Evolutionary conservation across 2,113 vertebrate species (phyloP), one percentile per base, ranked within the genome.

Genomic region (Dinomys branickii): DNA sequence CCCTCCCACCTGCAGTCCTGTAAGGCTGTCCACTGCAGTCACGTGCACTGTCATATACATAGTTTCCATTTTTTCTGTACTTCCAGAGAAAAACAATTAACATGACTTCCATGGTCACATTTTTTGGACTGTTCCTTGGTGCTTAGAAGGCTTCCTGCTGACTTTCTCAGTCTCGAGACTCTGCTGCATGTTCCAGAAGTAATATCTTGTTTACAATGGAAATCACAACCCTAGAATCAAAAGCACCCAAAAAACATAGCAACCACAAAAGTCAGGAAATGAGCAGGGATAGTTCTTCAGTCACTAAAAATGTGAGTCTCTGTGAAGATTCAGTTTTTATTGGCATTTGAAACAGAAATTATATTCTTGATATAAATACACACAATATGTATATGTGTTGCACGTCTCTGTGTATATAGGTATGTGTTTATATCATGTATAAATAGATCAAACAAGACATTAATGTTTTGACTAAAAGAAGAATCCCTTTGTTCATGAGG

Each of bases 301-400:
- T 33, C 13, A 3, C 33, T 50, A 33, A 8, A 81, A 69, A 41
- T 24, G 20, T 24, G 24, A 78, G 75, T 87, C 38, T 58, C 4
- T 22, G 17, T 73, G 24, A 84, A 71, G 38, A 61, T 44, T 77
- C 2, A 6, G 28, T 84, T 90, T 86, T 33, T 38, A 52, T 7
- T 52, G 50, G 52, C 38, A 26, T 35, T 35, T 88, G 63, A 87
- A 88, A 84, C 11, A 77, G 52, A 92, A 92, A 86, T 85, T 85
- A 12, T 56, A 20, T 47, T 78, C 9, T 20, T 38, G 11, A 35
- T 47, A 65, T 3, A 38, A 82, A 54, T 17, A 63, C 14, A n/a
- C 16, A 28, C 3, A 71, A 14, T 86, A 17, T 65, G 24, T n/a
- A n/a, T n/a, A n/a, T n/a, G n/a, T n/a, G n/a, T n/a, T n/a, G n/a